phyloP scores from a whole-genome alignment of 2,113 vertebrate genomes.

The Podocnemis expansa region DNA sequence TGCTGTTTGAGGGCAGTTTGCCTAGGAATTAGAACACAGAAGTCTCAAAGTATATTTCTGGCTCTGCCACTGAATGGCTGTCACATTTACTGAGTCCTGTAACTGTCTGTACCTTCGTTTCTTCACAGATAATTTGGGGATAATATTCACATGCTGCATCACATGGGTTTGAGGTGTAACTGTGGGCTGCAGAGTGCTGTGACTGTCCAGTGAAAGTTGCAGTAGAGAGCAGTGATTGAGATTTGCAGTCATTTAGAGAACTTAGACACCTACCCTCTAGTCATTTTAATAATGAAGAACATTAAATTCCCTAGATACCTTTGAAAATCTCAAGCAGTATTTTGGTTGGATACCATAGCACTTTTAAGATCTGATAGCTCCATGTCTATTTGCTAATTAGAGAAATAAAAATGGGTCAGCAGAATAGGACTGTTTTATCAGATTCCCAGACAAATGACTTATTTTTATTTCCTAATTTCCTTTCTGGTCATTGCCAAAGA shows the following conservation, averaged over 20 bases:
- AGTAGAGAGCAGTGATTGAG: rapidly evolving
- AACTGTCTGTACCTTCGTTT: not conserved
- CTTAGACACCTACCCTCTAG: not conserved
- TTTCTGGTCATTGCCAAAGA: not conserved
- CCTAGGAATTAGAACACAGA: not conserved
- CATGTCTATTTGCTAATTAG: slow-evolving; percentile 6
- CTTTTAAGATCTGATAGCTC: not conserved
- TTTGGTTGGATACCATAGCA: not conserved
- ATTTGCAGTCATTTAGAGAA: not conserved
- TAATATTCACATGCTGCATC: not conserved
- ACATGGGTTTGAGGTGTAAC: not conserved
- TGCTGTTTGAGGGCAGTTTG: not conserved
- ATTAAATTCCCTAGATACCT: not conserved
- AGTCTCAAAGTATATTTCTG: rapidly evolving
- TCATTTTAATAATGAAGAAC: not conserved
- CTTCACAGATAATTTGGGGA: not conserved
- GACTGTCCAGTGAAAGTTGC: not conserved
- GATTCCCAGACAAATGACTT: not conserved
- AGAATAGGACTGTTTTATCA: not conserved
- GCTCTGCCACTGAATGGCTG: not conserved
- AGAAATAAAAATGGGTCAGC: not conserved
- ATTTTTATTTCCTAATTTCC: not conserved
- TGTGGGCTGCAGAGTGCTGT: not conserved
- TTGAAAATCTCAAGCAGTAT: rapidly evolving
- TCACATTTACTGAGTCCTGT: not conserved